These are phyloP conservation scores for Chionodraco myersi DNA, from an alignment of 2,113 vertebrate genomes.

Conservation along the genomic window DNA sequence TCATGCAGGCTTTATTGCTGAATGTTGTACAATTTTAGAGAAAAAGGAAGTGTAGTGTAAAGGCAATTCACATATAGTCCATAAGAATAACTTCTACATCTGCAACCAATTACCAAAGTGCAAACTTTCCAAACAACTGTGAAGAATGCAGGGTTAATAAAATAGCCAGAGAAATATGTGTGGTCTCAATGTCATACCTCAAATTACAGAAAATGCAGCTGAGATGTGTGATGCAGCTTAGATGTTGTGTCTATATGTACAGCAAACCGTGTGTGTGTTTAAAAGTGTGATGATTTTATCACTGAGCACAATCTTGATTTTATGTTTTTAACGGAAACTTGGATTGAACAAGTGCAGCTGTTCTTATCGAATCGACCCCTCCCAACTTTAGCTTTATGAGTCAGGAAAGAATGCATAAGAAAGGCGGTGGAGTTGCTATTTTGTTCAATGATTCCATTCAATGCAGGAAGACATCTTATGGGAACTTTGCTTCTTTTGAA, in stretches of 20 bases:
- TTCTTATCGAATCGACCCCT: no score
- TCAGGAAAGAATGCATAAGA: no score
- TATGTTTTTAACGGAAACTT: no score
- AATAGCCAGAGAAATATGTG: constrained; percentile 27
- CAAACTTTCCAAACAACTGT: constrained; percentile 19
- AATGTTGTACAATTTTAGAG: background rate
- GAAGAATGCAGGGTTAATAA: constrained; percentile 30
- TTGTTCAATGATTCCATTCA: no score
- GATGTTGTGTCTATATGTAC: constrained; percentile 7
- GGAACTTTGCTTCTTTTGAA: no score
- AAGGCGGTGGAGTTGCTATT: no score
- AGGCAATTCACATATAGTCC: background rate
- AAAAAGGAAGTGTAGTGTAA: background rate
- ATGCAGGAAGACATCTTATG: no score
- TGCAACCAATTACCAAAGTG: constrained; percentile 38
- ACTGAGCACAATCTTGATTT: no score
- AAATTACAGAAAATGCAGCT: constrained; percentile 36
- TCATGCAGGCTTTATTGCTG: background rate
- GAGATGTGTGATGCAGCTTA: background rate
- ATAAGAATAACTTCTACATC: constrained; percentile 16
- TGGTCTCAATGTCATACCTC: constrained; percentile 13
- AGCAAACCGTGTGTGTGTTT: background rate
- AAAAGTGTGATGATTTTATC: background rate
- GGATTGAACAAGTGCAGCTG: no score
- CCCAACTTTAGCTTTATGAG: no score